Evolutionary conservation across 2,888 invertebrate genomes (phyloP), one percentile per base, ranked within the genome.

Genomic region (Sphaerophoria taeniata): DNA sequence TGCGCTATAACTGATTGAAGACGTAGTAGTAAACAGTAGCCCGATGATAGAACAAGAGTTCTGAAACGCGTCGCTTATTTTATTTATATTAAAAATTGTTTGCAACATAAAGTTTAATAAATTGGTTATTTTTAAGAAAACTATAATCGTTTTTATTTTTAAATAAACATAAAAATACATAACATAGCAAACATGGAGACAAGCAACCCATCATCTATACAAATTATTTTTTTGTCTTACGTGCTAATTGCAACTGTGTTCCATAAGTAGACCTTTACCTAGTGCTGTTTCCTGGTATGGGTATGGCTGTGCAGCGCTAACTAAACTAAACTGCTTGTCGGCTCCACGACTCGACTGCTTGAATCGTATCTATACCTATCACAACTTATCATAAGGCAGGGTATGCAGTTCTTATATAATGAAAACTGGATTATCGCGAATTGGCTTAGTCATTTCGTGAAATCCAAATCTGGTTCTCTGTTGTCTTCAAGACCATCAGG

Each of bases 391-490:
- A 65, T 49, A 67, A 79, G 83, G 71, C 70, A 74, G 79, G 79
- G 74, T 79, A n/a, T n/a, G n/a, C n/a, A 83, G 78, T 79, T 73
- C 58, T 63, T 58, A 69, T 65, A 74, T 70, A 51, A 47, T 83
- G 70, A 65, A 83, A 79, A 74, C 79, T 79, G 63, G 83, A 83
- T 83, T 71, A 70, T 83, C 74, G 83, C 79, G 74, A 80, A 80
- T 60, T 80, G 61, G 74, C 45, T 78, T 78, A 83, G 69, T 79
- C 83, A 75, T 83, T 83, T 79, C 34, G 51, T 55, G 70, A 71
- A 79, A 79, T 74, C 74, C 65, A 79, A 79, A 79, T 84, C 74
- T 67, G 12, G 58, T 34, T 83, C 75, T 24, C 16, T 31, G 45
- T 61, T 6, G 61, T 61, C 1, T 39, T 60, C 7, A n/a, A n/a